phyloP scores from a whole-genome alignment of 2,888 invertebrate genomes.

The Pardosa pseudoannulata region DNA sequence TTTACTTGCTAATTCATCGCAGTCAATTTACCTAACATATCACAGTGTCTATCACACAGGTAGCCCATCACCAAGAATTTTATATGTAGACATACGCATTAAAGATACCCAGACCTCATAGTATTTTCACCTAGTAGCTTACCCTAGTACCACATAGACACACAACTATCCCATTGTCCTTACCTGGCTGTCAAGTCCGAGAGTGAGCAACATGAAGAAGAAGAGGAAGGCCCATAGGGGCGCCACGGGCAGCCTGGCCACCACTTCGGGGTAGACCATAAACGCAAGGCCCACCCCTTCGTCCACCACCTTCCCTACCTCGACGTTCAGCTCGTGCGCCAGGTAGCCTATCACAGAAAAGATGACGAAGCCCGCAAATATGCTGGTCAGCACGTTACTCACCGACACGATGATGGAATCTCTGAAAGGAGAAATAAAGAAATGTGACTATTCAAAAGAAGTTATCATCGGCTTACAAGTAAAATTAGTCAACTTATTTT shows the following conservation, averaged over 20 bases:
- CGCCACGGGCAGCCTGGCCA: slow-evolving; percentile 86
- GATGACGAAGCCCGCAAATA: slow-evolving; percentile 88
- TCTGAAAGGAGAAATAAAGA: slow-evolving; percentile 20
- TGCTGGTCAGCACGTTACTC: slow-evolving; percentile 87
- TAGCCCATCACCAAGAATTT: too few relatives aligned
- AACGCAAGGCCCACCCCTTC: slow-evolving; percentile 87
- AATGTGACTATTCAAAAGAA: too few relatives aligned
- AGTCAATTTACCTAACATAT: too few relatives aligned
- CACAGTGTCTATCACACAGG: too few relatives aligned
- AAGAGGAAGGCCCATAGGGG: slow-evolving; percentile 89
- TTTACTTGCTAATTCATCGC: too few relatives aligned
- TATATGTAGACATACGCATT: too few relatives aligned
- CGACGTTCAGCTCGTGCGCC: slow-evolving; percentile 85
- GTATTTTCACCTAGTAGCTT: too few relatives aligned
- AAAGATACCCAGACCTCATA: too few relatives aligned
- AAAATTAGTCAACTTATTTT: too few relatives aligned
- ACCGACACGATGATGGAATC: slow-evolving; percentile 83
- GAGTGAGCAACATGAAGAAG: slow-evolving; percentile 87
- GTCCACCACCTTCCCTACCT: slow-evolving; percentile 85
- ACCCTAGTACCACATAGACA: too few relatives aligned
- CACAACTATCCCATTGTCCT: too few relatives aligned
- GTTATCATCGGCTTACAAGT: too few relatives aligned
- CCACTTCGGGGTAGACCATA: slow-evolving; percentile 89
- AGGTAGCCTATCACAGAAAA: slow-evolving; percentile 89
- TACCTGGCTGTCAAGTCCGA: slow-evolving; percentile 81